phyloP scores from a whole-genome alignment of 2,113 vertebrate genomes.

The Atractosteus spatula region DNA sequence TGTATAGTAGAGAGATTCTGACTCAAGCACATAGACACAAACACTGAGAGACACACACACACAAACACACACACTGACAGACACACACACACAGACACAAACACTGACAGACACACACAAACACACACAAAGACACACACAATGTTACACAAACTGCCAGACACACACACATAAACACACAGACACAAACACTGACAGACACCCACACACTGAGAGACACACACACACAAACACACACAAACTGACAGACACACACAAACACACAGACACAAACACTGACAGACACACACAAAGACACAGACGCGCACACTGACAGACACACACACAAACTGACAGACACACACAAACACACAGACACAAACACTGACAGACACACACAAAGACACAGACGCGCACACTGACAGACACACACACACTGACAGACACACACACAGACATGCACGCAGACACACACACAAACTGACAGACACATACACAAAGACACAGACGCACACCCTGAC shows the following conservation, averaged over 20 bases:
- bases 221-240: conserved; percentile 3
- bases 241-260: neutral
- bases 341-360: neutral
- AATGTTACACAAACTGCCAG: neutral
- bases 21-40: no score
- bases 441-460: conserved; percentile 12
- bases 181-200: no score
- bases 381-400: no score
- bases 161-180: neutral
- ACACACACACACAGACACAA: neutral
- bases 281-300: no score
- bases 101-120: neutral
- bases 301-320: no score
- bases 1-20: no score
- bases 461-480: neutral
- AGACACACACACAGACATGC: neutral
- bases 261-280: conserved; percentile 17
- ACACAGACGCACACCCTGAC: neutral
- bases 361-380: conserved; percentile 2
- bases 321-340: neutral
- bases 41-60: no score
- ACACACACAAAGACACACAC: conserved; percentile 9
- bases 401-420: neutral
- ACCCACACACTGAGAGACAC: neutral
- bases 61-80: neutral